Evolutionary conservation across 2,888 invertebrate genomes (phyloP).

Genomic region (Metallyticus violacea): DNA sequence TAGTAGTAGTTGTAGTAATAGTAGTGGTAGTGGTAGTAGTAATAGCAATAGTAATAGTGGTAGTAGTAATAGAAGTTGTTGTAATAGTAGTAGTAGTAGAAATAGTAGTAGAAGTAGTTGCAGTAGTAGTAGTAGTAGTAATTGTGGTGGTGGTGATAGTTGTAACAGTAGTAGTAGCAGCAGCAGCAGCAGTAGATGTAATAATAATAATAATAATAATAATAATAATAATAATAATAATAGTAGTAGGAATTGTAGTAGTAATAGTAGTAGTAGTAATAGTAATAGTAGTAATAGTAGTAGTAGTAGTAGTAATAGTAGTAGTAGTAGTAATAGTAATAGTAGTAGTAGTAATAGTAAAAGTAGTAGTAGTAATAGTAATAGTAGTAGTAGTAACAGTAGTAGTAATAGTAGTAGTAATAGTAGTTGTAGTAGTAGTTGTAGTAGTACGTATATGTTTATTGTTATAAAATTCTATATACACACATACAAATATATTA

Average conservation of each 20-base stretch:
- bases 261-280: not conserved
- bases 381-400: not conserved
- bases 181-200: not conserved
- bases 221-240: too few species aligned
- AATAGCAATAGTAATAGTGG: not conserved
- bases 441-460: too few species aligned
- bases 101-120: not conserved
- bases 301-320: not conserved
- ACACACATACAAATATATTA: too few species aligned
- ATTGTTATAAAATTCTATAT: too few species aligned
- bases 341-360: not conserved
- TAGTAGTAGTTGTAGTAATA: too few species aligned
- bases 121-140: not conserved
- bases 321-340: not conserved
- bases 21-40: not conserved
- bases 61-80: not conserved
- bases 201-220: not conserved
- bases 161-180: not conserved
- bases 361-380: not conserved
- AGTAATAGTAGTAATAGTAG: not conserved
- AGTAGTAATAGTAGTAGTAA: not conserved
- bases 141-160: not conserved
- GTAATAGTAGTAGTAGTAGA: not conserved
- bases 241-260: not conserved
- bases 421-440: not conserved